A percentile compares a stretch with the other conserved stretches of the same genome.
Evolutionary conservation across 2,888 invertebrate species (phyloP).

Genomic region (Machimus atricapillus): DNA sequence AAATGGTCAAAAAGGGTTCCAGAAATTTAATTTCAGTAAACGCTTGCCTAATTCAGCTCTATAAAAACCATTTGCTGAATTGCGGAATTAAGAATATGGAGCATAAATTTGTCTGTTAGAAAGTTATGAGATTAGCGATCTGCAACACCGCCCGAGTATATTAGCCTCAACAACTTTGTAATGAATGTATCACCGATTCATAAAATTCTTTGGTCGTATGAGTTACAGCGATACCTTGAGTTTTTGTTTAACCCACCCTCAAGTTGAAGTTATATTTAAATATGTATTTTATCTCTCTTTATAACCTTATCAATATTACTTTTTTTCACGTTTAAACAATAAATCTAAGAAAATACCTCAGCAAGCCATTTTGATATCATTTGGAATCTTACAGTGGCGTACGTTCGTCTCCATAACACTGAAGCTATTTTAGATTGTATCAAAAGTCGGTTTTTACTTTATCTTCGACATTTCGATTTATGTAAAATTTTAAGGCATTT

Average conservation of each 20-base stretch:
- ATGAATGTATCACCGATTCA: slow-evolving; percentile 18
- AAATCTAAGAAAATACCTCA: neutral
- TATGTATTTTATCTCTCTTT: neutral
- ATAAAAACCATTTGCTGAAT: neutral
- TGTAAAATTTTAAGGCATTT: slow-evolving; percentile 6
- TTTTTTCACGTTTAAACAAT: neutral
- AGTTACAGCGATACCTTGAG: neutral
- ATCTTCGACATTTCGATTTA: slow-evolving; percentile 32
- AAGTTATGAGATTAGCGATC: neutral
- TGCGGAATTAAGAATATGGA: neutral
- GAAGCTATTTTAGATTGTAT: neutral
- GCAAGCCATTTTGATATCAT: neutral
- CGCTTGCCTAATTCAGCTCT: too few relatives aligned
- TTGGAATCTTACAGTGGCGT: neutral
- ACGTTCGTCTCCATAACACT: neutral
- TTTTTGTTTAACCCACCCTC: neutral
- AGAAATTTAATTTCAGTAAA: neutral
- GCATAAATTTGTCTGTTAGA: too few relatives aligned
- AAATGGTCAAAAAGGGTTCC: too few relatives aligned
- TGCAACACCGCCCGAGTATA: neutral
- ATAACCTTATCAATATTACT: neutral
- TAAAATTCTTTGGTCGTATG: slow-evolving; percentile 22
- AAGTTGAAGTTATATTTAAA: neutral
- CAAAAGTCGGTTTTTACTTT: neutral
- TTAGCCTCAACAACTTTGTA: neutral